These are phyloP conservation scores for Myoxocephalus aenaeus DNA, from an alignment of 2,797 vertebrate genomes.

Conservation along the genomic window DNA sequence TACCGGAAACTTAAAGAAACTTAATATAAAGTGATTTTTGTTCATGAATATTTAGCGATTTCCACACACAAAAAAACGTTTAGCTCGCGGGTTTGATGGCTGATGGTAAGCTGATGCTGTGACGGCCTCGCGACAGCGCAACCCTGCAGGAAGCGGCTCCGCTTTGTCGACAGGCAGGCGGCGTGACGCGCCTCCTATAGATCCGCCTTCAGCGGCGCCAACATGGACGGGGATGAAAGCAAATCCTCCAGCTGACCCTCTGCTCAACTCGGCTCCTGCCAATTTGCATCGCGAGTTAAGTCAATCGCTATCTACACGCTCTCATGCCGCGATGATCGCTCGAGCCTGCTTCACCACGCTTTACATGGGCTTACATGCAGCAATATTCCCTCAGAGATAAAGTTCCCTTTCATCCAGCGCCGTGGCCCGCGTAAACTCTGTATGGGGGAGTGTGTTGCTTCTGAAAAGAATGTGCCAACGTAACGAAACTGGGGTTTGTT, in stretches of 20 bases:
- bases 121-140: not conserved
- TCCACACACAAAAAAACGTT: not conserved
- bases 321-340: conserved; percentile 31
- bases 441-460: conserved; percentile 52
- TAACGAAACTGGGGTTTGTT: conserved; percentile 38
- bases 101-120: not conserved
- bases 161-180: not conserved
- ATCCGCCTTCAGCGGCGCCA: not conserved
- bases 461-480: conserved; percentile 52
- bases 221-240: conserved; percentile 11
- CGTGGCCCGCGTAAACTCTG: conserved; percentile 49
- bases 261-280: conserved; percentile 49
- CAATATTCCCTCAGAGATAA: conserved; percentile 42
- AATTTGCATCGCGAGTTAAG: conserved; percentile 40
- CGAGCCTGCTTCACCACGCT: conserved; percentile 31
- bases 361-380: conserved; percentile 53
- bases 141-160: conserved; percentile 2
- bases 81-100: not conserved
- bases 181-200: not conserved
- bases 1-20: not conserved
- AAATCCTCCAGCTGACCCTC: conserved; percentile 62
- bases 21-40: not conserved
- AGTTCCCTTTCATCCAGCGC: conserved; percentile 52
- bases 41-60: not conserved
- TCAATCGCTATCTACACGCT: conserved; percentile 34